A percentile compares a stretch with the other conserved stretches of the same genome.
phyloP scores from a whole-genome alignment of 2,888 invertebrate genomes.

The Tenthredo mesomela region DNA sequence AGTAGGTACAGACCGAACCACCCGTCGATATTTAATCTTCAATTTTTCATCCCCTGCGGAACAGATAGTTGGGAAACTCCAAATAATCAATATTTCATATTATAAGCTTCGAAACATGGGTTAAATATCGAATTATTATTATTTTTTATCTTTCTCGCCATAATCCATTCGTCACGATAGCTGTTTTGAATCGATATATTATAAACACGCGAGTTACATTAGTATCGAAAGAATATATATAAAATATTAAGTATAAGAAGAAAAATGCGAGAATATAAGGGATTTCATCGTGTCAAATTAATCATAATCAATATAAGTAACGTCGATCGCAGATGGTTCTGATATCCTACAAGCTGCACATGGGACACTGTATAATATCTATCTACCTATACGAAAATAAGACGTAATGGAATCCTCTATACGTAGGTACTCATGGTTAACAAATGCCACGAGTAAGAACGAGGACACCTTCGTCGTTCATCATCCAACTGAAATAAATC shows the following conservation, averaged over 20 bases:
- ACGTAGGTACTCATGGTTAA: background rate
- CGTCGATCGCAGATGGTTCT: background rate
- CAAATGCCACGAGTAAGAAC: conserved; percentile 18
- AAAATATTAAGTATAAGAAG: background rate
- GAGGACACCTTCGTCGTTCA: background rate
- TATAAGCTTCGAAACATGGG: background rate
- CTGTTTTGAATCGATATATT: background rate
- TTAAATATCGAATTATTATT: background rate
- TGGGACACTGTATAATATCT: background rate
- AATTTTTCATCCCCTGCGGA: conserved; percentile 20
- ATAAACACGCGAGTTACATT: background rate
- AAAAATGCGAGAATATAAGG: background rate
- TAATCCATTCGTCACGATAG: background rate
- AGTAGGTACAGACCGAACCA: background rate
- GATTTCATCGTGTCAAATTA: background rate
- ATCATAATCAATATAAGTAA: background rate
- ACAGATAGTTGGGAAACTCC: background rate
- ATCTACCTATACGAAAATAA: background rate
- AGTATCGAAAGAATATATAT: background rate
- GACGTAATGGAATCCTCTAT: background rate
- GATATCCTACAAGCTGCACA: background rate
- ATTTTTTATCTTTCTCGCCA: background rate
- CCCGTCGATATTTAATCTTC: conserved; percentile 42
- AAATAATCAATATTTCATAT: conserved; percentile 26
- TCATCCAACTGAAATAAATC: conserved; percentile 24